Conservation (phyloP, 2,888 invertebrate genomes). For the Anoplius nigerrimus region DNA sequence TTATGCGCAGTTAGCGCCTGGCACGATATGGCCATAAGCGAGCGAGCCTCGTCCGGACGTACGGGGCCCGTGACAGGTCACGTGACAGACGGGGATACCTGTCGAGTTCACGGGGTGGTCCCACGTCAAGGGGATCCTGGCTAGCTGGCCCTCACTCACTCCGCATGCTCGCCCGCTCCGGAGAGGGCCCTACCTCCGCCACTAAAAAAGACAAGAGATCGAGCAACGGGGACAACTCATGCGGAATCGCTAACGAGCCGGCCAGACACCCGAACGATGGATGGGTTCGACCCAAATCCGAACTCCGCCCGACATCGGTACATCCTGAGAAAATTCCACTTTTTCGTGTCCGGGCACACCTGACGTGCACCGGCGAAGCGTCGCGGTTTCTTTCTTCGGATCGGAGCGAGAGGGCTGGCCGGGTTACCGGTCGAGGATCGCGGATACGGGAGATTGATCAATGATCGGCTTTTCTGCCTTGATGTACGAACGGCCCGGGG, state of each 20-base stretch:
- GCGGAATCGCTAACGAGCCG: constrained; percentile 71
- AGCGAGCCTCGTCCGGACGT: constrained; percentile 41
- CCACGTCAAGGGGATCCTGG: constrained; percentile 60
- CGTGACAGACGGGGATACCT: constrained; percentile 70
- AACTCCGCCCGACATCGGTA: constrained; percentile 33
- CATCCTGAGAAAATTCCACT: constrained; percentile 50
- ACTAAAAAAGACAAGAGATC: constrained; percentile 58
- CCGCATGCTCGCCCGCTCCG: constrained; percentile 15
- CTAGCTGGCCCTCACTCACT: constrained; percentile 17
- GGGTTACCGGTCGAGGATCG: too few species aligned
- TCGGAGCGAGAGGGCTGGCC: too few species aligned
- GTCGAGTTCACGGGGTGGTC: constrained; percentile 71
- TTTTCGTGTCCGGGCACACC: constrained; percentile 16
- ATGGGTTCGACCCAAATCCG: constrained; percentile 56
- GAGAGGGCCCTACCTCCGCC: constrained; percentile 42
- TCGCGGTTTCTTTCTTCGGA: too few species aligned
- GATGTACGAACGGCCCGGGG: too few species aligned
- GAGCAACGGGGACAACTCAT: constrained; percentile 65
- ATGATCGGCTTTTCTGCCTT: too few species aligned
- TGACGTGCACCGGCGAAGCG: constrained; percentile 2
- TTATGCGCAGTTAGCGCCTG: constrained; percentile 60
- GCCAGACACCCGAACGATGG: constrained; percentile 69
- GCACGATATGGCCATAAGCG: constrained; percentile 38
- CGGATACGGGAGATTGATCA: too few species aligned
- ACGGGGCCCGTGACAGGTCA: constrained; percentile 59